Evolutionary conservation across 2,113 vertebrate species (phyloP).

Genomic region (Dicentrarchus labrax): DNA sequence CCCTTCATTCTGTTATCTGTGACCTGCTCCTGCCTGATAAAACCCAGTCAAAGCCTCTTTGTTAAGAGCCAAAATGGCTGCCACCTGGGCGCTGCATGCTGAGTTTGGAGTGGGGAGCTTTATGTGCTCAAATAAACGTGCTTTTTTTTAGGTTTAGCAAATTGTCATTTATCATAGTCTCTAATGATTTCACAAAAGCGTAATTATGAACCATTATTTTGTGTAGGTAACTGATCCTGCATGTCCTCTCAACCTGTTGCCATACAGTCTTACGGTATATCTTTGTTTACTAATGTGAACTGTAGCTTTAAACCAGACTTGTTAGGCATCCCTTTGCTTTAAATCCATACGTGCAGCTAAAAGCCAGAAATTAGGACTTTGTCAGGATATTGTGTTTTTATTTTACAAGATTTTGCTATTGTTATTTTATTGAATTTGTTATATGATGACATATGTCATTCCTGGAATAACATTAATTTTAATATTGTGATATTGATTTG

Average conservation of each 20-base stretch:
- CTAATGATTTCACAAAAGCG: neutral
- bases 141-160: neutral
- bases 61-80: conserved; percentile 66
- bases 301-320: neutral
- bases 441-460: too few relatives aligned
- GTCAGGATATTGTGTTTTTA: too few relatives aligned
- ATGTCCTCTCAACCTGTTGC: neutral
- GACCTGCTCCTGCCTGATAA: conserved; percentile 69
- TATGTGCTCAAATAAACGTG: neutral
- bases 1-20: conserved; percentile 70
- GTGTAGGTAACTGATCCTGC: too few relatives aligned
- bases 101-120: neutral
- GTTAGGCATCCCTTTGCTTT: too few relatives aligned
- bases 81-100: neutral
- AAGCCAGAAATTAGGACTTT: too few relatives aligned
- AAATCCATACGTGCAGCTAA: too few relatives aligned
- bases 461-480: too few relatives aligned
- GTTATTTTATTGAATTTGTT: too few relatives aligned
- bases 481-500: too few relatives aligned
- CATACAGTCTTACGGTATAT: too few relatives aligned
- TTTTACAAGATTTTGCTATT: neutral
- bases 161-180: neutral
- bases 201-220: neutral
- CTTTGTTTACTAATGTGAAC: neutral
- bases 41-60: conserved; percentile 59